A percentile compares a stretch with the other conserved stretches of the same genome.
Conservation (phyloP, 2,113 vertebrate species). For the Triplophysa siluroides region DNA sequence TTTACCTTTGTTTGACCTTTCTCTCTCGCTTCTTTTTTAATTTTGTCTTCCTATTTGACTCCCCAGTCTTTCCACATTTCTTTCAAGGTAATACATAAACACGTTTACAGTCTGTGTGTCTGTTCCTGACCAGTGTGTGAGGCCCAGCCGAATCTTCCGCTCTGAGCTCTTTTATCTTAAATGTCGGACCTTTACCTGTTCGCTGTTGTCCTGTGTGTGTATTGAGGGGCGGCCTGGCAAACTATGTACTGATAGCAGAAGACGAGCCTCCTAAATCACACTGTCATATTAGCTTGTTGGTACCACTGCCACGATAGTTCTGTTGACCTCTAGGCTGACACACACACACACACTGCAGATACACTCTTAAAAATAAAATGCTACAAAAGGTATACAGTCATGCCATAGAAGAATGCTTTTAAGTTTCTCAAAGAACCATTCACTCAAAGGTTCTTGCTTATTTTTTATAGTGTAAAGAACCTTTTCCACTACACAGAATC, state of each 20-base stretch:
- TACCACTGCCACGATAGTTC: constrained; percentile 49
- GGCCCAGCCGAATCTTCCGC: not conserved
- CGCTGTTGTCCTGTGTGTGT: constrained; percentile 57
- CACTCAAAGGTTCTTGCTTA: no score
- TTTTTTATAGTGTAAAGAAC: no score
- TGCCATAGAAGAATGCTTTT: no score
- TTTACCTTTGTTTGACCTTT: not conserved
- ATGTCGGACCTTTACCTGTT: constrained; percentile 50
- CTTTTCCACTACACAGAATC: no score
- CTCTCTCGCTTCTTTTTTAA: not conserved
- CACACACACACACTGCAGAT: constrained; percentile 22
- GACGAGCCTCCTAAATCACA: constrained; percentile 70
- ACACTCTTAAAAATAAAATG: no score
- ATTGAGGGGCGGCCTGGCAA: constrained; percentile 60
- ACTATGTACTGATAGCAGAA: constrained; percentile 64
- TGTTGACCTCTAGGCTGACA: constrained; percentile 33
- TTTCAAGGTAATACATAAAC: not conserved
- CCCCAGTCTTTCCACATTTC: not conserved
- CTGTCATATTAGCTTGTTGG: constrained; percentile 63
- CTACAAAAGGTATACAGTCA: no score
- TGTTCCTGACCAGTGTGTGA: not conserved
- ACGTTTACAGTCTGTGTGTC: not conserved
- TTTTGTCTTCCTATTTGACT: not conserved
- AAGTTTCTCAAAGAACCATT: no score
- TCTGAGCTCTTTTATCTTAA: constrained; percentile 55